Base-by-base conservation (phyloP, 2,113 vertebrate species). In the Mohoua ochrocephala region DNA sequence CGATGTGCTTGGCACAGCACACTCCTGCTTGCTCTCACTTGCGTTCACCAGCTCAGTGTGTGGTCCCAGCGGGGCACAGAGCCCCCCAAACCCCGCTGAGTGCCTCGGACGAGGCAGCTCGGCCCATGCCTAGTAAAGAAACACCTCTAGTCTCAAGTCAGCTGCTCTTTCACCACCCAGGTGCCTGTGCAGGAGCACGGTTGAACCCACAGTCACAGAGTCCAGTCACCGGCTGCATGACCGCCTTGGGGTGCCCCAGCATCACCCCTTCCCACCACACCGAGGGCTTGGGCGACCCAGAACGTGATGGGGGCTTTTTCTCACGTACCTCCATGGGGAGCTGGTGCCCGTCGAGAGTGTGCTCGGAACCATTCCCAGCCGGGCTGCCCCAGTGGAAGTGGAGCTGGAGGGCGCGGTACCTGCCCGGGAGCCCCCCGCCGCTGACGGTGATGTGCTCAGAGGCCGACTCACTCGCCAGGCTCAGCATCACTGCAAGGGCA, bases 321-420 rank as follows among this genome's bases (percentile, higher is more conserved):
- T 41, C 3, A 0, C 78, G 7, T 96, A 99, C 99, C 98, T 99
- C 99, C 98, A 99, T 98, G 19, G 98, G 98, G 75, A 94, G 97
- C 93, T 95, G 97, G 77, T 33, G 97, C 33, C 98, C 87, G 0
- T 99, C 98, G 9, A 99, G 88, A 2, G 98, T 98, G 97, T 99
- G 99, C 96, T 99, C 98, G 0, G 98, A 99, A 13, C 99, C 99
- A 1, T 98, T 98, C 8, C 45, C 37, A 0, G 95, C 91, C 0
- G 53, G 93, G 49, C 97, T 97, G 42, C 98, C 99, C 99, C 99
- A 99, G 93, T 99, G 99, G 96, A 99, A 99, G 70, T 99, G 98
- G 57, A 99, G 98, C 97, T 98, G 98, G 73, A 98, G 31, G 0
- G 98, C 98, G 1, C 89, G 95, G 95, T 98, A 99, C 15, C 84